A percentile compares a stretch with the other conserved stretches of the same genome.
Evolutionary conservation across 2,888 invertebrate species (phyloP).

Genomic region (Zygothrica quintamaculata): DNA sequence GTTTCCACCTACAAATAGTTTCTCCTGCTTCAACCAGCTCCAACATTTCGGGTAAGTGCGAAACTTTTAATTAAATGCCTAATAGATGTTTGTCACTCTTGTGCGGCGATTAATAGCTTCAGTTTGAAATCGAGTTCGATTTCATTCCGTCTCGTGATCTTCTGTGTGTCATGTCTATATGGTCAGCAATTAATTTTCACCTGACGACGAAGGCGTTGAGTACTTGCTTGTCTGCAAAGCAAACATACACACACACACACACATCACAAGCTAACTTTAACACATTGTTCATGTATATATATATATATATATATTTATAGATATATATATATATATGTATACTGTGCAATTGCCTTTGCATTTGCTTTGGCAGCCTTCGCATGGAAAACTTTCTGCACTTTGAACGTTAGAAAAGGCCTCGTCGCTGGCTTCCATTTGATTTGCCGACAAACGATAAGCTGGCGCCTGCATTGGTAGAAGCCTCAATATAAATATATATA

Average conservation of each 20-base stretch:
- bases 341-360: constrained; percentile 23
- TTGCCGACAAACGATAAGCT: constrained; percentile 62
- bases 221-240: constrained; percentile 13
- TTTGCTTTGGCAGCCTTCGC: constrained; percentile 19
- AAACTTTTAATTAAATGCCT: constrained; percentile 78
- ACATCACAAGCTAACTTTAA: constrained; percentile 1
- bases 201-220: constrained; percentile 13
- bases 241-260: constrained; percentile 23
- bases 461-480: constrained; percentile 48
- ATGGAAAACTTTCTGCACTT: constrained; percentile 62
- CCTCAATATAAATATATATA: constrained; percentile 5
- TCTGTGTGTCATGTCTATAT: constrained; percentile 61
- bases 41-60: constrained; percentile 61
- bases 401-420: constrained; percentile 40
- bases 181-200: constrained; percentile 67
- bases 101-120: constrained; percentile 64
- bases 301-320: constrained; percentile 1
- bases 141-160: constrained; percentile 66
- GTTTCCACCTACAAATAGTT: no score
- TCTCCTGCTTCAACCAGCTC: no score
- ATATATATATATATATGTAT: not conserved
- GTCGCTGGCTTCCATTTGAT: constrained; percentile 40
- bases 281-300: constrained; percentile 13
- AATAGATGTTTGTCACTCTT: constrained; percentile 77
- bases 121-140: constrained; percentile 31